Evolutionary conservation across 2,797 vertebrate species (phyloP).

Genomic region (Sciaenops ocellatus): DNA sequence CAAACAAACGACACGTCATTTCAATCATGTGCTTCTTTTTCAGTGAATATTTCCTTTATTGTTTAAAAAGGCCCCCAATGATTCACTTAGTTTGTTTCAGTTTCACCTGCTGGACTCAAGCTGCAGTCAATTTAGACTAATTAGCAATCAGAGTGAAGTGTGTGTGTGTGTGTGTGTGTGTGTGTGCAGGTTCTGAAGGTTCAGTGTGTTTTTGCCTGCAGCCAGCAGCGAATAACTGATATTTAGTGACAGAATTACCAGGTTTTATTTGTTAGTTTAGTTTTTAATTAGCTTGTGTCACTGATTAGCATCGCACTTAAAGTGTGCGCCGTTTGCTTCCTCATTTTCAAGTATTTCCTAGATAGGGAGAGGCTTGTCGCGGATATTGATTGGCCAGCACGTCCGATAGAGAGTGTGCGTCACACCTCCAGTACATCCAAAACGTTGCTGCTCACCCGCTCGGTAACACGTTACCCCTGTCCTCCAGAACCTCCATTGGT

Average conservation of each 20-base stretch:
- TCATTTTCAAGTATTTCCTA: too few species aligned
- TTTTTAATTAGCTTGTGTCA: conserved; percentile 6
- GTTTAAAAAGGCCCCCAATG: background rate
- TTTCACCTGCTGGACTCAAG: conserved; percentile 44
- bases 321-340: too few species aligned
- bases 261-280: background rate
- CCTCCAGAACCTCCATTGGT: too few species aligned
- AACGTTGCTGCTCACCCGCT: too few species aligned
- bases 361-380: too few species aligned
- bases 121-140: conserved; percentile 59
- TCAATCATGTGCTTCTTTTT: background rate
- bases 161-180: too few species aligned
- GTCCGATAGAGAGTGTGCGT: too few species aligned
- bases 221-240: background rate
- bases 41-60: background rate
- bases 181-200: background rate
- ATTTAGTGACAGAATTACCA: conserved; percentile 19
- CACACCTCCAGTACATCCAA: too few species aligned
- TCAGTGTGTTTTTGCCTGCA: background rate
- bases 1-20: background rate
- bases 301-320: conserved; percentile 1
- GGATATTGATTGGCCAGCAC: too few species aligned
- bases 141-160: conserved; percentile 39
- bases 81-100: background rate
- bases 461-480: too few species aligned